These are phyloP conservation scores for Schizothorax lantsangensis DNA, from an alignment of 2,797 vertebrate genomes.

Conservation along the genomic window DNA sequence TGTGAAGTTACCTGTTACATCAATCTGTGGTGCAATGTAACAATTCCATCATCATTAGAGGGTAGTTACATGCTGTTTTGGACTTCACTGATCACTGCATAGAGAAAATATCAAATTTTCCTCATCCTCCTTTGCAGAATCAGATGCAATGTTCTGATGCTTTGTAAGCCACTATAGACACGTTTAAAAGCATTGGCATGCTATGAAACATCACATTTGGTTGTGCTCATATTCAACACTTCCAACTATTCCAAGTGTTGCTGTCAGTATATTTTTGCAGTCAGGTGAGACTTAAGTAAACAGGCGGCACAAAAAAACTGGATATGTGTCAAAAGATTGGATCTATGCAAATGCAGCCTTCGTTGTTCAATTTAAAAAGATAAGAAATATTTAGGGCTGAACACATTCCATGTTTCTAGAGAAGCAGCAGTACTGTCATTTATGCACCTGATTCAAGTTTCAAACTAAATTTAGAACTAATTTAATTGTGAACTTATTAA, in stretches of 20 bases:
- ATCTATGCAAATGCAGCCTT: neutral
- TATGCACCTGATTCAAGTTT: too few species aligned
- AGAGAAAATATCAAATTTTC: neutral
- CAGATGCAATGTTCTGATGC: neutral
- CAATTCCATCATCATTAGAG: neutral
- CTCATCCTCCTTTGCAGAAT: neutral
- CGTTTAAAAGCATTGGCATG: neutral
- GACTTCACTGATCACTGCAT: neutral
- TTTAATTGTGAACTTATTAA: neutral
- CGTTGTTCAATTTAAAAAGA: neutral
- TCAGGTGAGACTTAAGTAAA: neutral
- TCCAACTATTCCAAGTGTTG: neutral
- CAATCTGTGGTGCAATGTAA: neutral
- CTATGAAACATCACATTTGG: neutral
- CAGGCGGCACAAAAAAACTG: neutral
- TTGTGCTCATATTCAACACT: neutral
- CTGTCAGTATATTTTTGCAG: neutral
- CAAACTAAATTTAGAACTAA: too few species aligned
- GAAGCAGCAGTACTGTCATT: neutral
- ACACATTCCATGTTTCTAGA: neutral
- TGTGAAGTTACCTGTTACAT: neutral
- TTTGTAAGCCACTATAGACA: neutral
- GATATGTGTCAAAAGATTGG: neutral
- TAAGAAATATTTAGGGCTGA: neutral
- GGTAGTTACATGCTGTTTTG: neutral